Evolutionary conservation across 2,888 invertebrate genomes (phyloP).

Genomic region (Drosophila anomalata): DNA sequence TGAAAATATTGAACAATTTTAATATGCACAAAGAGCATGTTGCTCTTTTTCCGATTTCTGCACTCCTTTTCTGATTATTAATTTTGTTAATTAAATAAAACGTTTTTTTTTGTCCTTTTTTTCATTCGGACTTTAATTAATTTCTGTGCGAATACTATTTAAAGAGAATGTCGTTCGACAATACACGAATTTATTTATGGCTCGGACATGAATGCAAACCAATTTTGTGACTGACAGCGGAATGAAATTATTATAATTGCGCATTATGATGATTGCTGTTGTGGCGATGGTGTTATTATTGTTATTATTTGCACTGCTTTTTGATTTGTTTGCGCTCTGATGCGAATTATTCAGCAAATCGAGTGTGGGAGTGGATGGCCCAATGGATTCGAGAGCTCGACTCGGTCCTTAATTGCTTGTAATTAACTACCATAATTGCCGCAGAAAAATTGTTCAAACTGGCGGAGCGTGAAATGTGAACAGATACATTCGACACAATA

Average conservation of each 20-base stretch:
- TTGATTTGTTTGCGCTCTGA: conserved; percentile 60
- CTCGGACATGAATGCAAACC: conserved; percentile 37
- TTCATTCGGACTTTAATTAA: conserved; percentile 38
- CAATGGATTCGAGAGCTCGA: conserved; percentile 10
- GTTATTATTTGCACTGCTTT: conserved; percentile 57
- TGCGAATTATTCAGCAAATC: conserved; percentile 27
- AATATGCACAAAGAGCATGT: conserved; percentile 21
- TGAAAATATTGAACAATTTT: conserved; percentile 20
- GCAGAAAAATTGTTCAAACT: conserved; percentile 19
- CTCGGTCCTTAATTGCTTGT: conserved; percentile 58
- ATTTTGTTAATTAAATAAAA: conserved; percentile 37
- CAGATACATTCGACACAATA: neutral
- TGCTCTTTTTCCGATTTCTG: conserved; percentile 9
- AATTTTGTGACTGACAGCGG: conserved; percentile 59
- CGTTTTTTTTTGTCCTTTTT: conserved; percentile 18
- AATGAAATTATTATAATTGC: conserved; percentile 74
- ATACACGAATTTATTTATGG: conserved; percentile 26
- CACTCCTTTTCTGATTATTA: conserved; percentile 31
- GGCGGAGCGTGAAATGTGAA: conserved; percentile 38
- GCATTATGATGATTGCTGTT: conserved; percentile 46
- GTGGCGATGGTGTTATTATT: conserved; percentile 44
- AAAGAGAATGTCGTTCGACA: conserved; percentile 26
- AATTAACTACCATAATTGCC: conserved; percentile 62
- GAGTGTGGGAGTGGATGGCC: conserved; percentile 2
- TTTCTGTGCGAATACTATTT: conserved; percentile 29